These are phyloP conservation scores for Laspeyria flexula DNA, from an alignment of 2,888 invertebrate species.

Conservation along the genomic window DNA sequence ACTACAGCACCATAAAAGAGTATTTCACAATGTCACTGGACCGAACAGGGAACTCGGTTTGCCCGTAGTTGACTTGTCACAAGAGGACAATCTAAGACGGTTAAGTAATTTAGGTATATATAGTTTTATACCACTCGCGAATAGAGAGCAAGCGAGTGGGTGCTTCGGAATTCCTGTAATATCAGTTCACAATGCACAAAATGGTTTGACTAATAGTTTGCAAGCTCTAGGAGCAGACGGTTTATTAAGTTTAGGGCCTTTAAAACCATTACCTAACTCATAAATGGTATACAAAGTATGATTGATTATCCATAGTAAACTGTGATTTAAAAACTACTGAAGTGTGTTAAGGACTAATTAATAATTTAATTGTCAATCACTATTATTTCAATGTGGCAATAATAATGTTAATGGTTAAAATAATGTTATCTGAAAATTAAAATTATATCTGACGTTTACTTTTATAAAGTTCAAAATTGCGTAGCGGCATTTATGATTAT, in stretches of 20 bases:
- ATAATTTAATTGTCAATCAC: background rate
- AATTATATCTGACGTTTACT: too few species aligned
- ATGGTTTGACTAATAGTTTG: conserved; percentile 85
- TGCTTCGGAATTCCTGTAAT: conserved; percentile 91
- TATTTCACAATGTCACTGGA: conserved; percentile 78
- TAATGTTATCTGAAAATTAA: too few species aligned
- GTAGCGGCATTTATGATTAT: too few species aligned
- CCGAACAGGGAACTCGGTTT: conserved; percentile 88
- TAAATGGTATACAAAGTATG: conserved; percentile 38
- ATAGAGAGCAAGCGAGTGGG: conserved; percentile 86
- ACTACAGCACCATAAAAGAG: conserved; percentile 86
- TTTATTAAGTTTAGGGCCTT: conserved; percentile 90
- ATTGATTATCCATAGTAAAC: conserved; percentile 6
- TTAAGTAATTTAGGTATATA: conserved; percentile 89
- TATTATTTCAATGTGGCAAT: too few species aligned
- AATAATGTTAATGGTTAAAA: background rate
- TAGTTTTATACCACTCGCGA: conserved; percentile 90
- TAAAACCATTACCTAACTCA: conserved; percentile 85
- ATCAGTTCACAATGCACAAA: conserved; percentile 87
- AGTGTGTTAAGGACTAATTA: background rate
- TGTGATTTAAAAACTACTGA: conserved; percentile 1
- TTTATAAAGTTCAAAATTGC: too few species aligned
- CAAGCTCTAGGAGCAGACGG: conserved; percentile 89
- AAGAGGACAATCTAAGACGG: conserved; percentile 88
- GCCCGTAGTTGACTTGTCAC: conserved; percentile 90